Evolutionary conservation across 2,113 vertebrate species (phyloP), one percentile per base, ranked within the genome.

Genomic region (Podocnemis expansa): DNA sequence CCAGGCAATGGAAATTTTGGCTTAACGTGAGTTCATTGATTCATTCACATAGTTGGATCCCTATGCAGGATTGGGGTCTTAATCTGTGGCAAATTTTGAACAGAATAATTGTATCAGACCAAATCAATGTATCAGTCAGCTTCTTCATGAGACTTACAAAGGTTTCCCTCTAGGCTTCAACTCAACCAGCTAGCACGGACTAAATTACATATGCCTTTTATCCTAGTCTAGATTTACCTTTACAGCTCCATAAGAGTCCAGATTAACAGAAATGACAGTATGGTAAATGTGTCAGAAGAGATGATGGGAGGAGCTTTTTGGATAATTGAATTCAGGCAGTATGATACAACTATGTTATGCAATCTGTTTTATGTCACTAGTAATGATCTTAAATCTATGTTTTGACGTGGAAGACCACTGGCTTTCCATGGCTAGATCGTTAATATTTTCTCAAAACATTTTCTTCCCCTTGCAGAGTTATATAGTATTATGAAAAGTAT

Each of bases 1-100:
- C 93, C 45, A 80, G 82, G n/a, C 84, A 91, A n/a, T 79, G 94
- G 84, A 87, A 78, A 38, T 89, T 94, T 19, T 76, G 63, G 27
- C 52, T 89, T 2, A 0, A n/a, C 83, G 8, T 70, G 47, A 73
- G 47, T 89, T 14, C 21, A 41, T 12, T 52, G 82, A 83, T 49
- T 84, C 51, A 81, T 81, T 52, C 1, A 41, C 1, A 81, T 78
- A 24, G 73, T 83, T 14, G 49, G 89, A 93, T 16, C 41, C 73
- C 24, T 43, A 24, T 75, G 41, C 29, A 84, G 19, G 9, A 78
- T 27, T 41, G 52, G 73, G 25, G 43, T 12, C 76, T 90, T 80
- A 19, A 54, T 43, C 11, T 17, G 24, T 1, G 22, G 0, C n/a
- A 56, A 89, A 83, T 41, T 45, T 76, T 11, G 0, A 10, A 80